Evolutionary conservation across 2,888 invertebrate genomes (phyloP).

Genomic region (Scaptomyza parva): DNA sequence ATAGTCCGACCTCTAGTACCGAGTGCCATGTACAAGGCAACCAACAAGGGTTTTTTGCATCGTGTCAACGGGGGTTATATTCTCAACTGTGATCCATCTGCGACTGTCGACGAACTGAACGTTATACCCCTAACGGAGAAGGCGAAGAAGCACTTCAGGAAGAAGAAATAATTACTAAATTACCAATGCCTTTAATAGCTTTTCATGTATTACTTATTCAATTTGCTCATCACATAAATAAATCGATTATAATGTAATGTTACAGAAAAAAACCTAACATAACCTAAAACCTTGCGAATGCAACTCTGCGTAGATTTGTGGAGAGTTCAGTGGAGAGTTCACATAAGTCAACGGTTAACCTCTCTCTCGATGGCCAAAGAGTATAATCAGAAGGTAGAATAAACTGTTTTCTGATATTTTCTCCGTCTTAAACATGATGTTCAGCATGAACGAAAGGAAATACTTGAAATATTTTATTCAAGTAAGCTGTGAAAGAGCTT

Average conservation of each 20-base stretch:
- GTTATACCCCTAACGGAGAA: not conserved
- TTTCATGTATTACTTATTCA: not conserved
- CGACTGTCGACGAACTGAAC: not conserved
- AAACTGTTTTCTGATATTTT: no score
- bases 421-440: no score
- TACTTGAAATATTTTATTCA: not conserved
- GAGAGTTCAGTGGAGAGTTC: no score
- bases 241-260: no score
- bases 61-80: not conserved
- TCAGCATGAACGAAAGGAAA: no score
- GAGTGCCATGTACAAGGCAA: not conserved
- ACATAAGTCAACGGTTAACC: no score
- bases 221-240: no score
- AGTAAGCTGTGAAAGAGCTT: constrained; percentile 3
- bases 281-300: no score
- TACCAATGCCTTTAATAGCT: not conserved
- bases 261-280: no score
- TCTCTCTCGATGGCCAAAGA: no score
- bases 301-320: no score
- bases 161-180: not conserved
- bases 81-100: not conserved
- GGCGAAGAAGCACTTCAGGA: not conserved
- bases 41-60: not conserved
- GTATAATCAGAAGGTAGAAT: no score
- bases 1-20: not conserved